Evolutionary conservation across 2,888 invertebrate genomes (phyloP).

Genomic region (Agonum fuliginosum): DNA sequence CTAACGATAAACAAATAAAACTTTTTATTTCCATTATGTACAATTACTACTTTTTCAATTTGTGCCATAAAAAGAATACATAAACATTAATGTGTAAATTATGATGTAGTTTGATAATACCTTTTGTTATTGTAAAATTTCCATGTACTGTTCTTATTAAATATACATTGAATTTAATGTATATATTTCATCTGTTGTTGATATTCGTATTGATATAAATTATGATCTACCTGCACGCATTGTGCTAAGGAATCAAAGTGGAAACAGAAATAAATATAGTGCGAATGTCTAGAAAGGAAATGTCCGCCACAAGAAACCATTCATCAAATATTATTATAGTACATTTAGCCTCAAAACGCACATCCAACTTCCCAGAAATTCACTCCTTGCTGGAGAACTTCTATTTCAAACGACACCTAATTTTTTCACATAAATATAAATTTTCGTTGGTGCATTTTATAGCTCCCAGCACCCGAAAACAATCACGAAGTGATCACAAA

Average conservation of each 20-base stretch:
- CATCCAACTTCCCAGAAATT: constrained; percentile 36
- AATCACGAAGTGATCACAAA: constrained; percentile 5
- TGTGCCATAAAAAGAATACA: no score
- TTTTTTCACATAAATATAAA: constrained; percentile 46
- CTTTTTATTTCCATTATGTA: no score
- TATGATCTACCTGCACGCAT: constrained; percentile 39
- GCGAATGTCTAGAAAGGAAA: constrained; percentile 7
- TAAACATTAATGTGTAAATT: no score
- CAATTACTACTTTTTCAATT: no score
- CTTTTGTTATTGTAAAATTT: no score
- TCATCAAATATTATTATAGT: constrained; percentile 54
- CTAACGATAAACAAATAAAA: no score
- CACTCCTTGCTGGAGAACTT: constrained; percentile 39
- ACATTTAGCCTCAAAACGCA: constrained; percentile 37
- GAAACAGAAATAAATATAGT: constrained; percentile 40
- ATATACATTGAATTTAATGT: constrained; percentile 14
- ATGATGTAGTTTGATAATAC: no score
- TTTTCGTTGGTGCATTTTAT: constrained; percentile 23
- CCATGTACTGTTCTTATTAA: background rate
- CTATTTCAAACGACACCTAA: constrained; percentile 29
- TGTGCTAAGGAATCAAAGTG: constrained; percentile 18
- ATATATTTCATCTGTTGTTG: background rate
- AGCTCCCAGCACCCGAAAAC: constrained; percentile 8
- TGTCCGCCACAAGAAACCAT: constrained; percentile 39
- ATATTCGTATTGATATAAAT: background rate